Conservation (phyloP, 2,797 vertebrate genomes). For the Peromyscus nudipes region DNA sequence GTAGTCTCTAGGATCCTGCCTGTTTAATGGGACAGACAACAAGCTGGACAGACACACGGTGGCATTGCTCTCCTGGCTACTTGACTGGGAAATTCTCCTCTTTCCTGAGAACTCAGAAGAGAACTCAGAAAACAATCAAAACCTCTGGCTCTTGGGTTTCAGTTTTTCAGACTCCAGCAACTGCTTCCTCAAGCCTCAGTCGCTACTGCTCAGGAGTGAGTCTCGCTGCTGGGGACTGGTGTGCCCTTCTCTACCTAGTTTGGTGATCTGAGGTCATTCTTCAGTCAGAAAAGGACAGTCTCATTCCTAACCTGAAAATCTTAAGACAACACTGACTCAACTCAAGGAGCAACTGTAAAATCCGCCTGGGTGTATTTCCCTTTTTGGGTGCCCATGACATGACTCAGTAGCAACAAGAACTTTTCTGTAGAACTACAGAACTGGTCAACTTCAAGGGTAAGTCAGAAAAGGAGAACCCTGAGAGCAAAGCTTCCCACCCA, state of each 20-base stretch:
- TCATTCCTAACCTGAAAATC: neutral
- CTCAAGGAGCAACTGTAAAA: neutral
- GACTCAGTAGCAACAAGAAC: neutral
- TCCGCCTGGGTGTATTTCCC: neutral
- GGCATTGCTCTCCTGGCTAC: neutral
- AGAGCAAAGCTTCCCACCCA: neutral
- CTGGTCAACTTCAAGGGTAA: neutral
- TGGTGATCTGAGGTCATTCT: slow-evolving; percentile 7
- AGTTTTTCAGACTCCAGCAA: neutral
- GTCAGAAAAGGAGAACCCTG: neutral
- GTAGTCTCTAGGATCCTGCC: neutral
- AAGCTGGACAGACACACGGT: neutral
- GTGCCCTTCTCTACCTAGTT: neutral
- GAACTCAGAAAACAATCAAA: neutral
- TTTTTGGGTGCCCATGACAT: neutral
- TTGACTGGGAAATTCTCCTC: neutral
- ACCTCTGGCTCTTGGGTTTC: neutral
- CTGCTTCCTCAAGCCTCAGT: neutral
- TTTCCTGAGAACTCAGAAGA: neutral
- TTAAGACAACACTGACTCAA: neutral
- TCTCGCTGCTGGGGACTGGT: neutral
- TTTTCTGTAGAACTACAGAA: neutral
- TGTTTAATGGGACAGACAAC: neutral
- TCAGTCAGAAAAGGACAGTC: neutral
- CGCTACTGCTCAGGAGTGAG: neutral